Evolutionary conservation across 2,888 invertebrate species (phyloP).

Genomic region (Macrophya annulata): DNA sequence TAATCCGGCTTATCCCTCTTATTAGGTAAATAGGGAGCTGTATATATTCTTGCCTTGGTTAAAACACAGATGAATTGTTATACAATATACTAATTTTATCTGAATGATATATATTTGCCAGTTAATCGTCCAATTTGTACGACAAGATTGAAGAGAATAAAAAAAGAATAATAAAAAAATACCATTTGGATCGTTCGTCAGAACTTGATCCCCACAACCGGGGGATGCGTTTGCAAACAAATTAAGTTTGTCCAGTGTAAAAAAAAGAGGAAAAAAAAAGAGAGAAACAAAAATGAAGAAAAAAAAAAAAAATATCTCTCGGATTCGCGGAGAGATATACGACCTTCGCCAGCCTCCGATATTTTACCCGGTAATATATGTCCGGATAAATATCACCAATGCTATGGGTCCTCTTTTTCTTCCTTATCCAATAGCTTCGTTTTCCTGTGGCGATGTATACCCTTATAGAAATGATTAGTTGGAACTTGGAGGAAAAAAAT

Average conservation of each 20-base stretch:
- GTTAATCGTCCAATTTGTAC: not conserved
- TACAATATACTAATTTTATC: not conserved
- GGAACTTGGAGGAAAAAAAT: not conserved
- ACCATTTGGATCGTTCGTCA: conserved; percentile 21
- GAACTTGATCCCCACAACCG: not conserved
- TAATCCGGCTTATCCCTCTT: not conserved
- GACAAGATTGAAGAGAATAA: not conserved
- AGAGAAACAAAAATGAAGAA: not conserved
- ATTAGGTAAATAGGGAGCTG: not conserved
- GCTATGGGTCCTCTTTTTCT: conserved; percentile 52
- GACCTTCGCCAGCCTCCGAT: conserved; percentile 44
- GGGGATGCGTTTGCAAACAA: conserved; percentile 35
- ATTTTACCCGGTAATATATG: conserved; percentile 54
- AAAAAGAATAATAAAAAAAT: too few species aligned
- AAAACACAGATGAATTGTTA: not conserved
- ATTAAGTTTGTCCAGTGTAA: conserved; percentile 34
- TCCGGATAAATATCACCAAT: conserved; percentile 50
- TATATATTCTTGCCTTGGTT: not conserved
- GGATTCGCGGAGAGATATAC: conserved; percentile 11
- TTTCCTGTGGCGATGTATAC: conserved; percentile 34
- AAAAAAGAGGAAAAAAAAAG: not conserved
- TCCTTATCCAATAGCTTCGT: conserved; percentile 56
- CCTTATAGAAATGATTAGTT: conserved; percentile 45
- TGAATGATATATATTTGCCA: not conserved
- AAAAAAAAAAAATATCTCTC: not conserved